Conservation (phyloP, 2,113 vertebrate genomes). For the Podocnemis expansa region DNA sequence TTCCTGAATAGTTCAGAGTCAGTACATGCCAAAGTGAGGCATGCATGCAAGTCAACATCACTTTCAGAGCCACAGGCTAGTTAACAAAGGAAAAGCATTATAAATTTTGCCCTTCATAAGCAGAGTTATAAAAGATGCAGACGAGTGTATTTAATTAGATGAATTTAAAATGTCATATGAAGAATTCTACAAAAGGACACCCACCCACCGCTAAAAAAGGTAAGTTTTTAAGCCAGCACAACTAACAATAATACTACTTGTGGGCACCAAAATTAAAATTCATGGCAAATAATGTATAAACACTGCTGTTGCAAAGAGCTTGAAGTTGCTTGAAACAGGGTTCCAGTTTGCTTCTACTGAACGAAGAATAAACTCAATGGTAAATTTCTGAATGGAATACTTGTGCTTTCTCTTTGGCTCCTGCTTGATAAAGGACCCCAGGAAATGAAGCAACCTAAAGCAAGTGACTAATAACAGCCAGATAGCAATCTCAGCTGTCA, state of each 20-base stretch:
- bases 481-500: not conserved
- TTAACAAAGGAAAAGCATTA: not conserved
- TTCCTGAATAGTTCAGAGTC: not conserved
- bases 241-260: not conserved
- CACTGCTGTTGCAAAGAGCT: not conserved
- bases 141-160: not conserved
- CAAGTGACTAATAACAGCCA: not conserved
- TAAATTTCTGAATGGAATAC: not conserved
- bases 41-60: accelerated
- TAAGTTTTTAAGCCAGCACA: not conserved
- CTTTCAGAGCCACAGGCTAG: not conserved
- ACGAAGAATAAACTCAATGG: not conserved
- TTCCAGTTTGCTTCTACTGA: not conserved
- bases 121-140: not conserved
- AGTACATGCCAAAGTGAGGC: not conserved
- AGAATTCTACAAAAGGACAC: not conserved
- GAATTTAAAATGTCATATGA: not conserved
- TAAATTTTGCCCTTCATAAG: not conserved
- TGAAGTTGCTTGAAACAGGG: not conserved
- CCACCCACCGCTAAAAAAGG: not conserved
- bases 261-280: not conserved
- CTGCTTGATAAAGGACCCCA: not conserved
- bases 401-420: not conserved
- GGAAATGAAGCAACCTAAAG: not conserved
- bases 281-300: not conserved